Percentiles rank a stretch among this genome's conserved stretches.
Conservation (phyloP, 1,140 invertebrate genomes). For the Drosophila cardini region DNA sequence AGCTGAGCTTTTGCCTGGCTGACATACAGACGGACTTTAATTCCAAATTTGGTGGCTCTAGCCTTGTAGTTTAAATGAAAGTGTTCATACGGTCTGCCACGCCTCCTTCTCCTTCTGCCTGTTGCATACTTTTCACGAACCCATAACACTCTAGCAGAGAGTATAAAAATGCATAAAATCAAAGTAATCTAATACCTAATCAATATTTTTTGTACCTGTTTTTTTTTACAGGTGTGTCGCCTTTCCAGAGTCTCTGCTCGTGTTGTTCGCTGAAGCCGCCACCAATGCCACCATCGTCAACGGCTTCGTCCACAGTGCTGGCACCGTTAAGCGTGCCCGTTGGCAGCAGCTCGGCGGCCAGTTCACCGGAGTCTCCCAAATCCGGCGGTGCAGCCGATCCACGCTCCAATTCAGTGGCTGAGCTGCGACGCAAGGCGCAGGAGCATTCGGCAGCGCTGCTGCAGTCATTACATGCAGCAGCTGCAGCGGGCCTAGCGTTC, state of each 20-base stretch:
- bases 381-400: conserved; percentile 85
- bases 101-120: no score
- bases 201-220: background rate
- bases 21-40: no score
- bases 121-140: no score
- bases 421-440: conserved; percentile 94
- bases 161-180: no score
- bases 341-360: conserved; percentile 72
- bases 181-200: background rate
- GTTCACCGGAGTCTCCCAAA: conserved; percentile 83
- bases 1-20: no score
- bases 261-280: conserved; percentile 90
- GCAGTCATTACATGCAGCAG: conserved; percentile 88
- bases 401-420: conserved; percentile 93
- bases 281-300: conserved; percentile 75
- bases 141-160: no score
- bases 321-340: conserved; percentile 77
- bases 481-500: conserved; percentile 85
- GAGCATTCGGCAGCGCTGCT: conserved; percentile 94
- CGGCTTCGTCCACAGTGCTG: conserved; percentile 50
- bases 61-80: no score
- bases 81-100: no score
- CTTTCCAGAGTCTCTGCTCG: conserved; percentile 90
- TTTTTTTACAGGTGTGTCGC: conserved; percentile 84
- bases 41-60: no score